Percentiles rank a stretch among this genome's conserved stretches.
These are phyloP conservation scores for Lasioglossum morio DNA, from an alignment of 2,888 invertebrate genomes.

Conservation along the genomic window DNA sequence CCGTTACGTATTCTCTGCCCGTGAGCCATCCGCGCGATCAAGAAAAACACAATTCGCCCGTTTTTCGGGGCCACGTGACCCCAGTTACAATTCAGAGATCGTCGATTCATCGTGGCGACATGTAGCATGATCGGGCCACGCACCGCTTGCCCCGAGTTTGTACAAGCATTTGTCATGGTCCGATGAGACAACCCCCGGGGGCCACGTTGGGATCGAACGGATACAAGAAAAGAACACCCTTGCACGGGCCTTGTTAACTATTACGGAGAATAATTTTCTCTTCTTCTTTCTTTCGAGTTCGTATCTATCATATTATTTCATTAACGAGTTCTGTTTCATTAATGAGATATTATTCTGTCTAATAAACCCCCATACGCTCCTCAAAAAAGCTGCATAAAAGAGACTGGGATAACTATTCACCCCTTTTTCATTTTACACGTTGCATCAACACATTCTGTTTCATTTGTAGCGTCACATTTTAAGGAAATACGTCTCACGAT, in stretches of 20 bases:
- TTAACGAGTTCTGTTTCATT: too few species aligned
- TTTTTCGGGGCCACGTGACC: slow-evolving; percentile 80
- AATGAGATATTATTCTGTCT: too few species aligned
- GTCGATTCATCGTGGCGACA: slow-evolving; percentile 71
- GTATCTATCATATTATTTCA: too few species aligned
- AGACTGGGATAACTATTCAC: too few species aligned
- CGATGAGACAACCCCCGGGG: slow-evolving; percentile 37
- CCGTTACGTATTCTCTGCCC: background rate
- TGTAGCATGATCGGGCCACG: slow-evolving; percentile 75
- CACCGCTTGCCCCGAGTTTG: slow-evolving; percentile 69
- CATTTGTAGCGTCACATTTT: too few species aligned
- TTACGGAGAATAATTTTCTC: background rate
- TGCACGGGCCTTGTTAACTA: slow-evolving; percentile 38
- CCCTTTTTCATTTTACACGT: too few species aligned
- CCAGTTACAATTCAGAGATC: slow-evolving; percentile 75
- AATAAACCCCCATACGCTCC: too few species aligned
- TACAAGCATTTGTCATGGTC: slow-evolving; percentile 75
- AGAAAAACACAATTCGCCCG: slow-evolving; percentile 75
- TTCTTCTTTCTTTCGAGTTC: too few species aligned
- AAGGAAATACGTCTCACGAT: too few species aligned
- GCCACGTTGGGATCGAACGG: slow-evolving; percentile 25
- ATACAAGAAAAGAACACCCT: slow-evolving; percentile 30
- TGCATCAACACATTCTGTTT: too few species aligned
- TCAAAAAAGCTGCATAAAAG: too few species aligned
- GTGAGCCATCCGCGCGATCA: background rate